Evolutionary conservation across 2,888 invertebrate species (phyloP).

Genomic region (Pogonocherus hispidulus): DNA sequence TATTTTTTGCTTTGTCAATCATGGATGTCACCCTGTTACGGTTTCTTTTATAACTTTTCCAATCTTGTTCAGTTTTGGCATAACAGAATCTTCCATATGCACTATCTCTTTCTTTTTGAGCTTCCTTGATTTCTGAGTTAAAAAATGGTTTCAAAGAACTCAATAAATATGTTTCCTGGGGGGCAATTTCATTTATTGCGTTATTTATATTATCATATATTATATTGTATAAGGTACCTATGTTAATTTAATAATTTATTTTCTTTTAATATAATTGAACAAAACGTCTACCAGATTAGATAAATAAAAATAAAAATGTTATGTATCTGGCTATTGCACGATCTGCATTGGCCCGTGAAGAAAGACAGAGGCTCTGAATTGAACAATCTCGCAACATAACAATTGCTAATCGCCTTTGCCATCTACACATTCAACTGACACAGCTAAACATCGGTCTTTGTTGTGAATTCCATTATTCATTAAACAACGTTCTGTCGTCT

Average conservation of each 20-base stretch:
- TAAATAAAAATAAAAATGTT: too few species aligned
- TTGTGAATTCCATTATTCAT: constrained; percentile 40
- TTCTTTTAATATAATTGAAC: too few species aligned
- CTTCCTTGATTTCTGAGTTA: not conserved
- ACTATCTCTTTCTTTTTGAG: not conserved
- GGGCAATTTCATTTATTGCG: not conserved
- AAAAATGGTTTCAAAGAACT: not conserved
- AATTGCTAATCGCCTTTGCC: constrained; percentile 50
- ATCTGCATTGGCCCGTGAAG: constrained; percentile 6
- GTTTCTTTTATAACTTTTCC: not conserved
- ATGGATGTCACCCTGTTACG: not conserved
- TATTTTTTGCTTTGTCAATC: not conserved
- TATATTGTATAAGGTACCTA: too few species aligned
- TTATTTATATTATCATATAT: not conserved
- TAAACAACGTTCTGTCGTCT: constrained; percentile 27
- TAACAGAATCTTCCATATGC: not conserved
- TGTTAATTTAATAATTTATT: too few species aligned
- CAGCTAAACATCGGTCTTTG: constrained; percentile 41
- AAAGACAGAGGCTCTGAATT: constrained; percentile 37
- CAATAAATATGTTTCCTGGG: not conserved
- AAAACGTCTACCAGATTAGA: too few species aligned
- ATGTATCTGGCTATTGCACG: too few species aligned
- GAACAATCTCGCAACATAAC: constrained; percentile 47
- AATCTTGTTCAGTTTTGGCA: not conserved
- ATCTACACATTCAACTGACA: constrained; percentile 47